Evolutionary conservation across 2,797 vertebrate genomes (phyloP), one percentile per base, ranked within the genome.

Genomic region (Cirrhinus molitorella): DNA sequence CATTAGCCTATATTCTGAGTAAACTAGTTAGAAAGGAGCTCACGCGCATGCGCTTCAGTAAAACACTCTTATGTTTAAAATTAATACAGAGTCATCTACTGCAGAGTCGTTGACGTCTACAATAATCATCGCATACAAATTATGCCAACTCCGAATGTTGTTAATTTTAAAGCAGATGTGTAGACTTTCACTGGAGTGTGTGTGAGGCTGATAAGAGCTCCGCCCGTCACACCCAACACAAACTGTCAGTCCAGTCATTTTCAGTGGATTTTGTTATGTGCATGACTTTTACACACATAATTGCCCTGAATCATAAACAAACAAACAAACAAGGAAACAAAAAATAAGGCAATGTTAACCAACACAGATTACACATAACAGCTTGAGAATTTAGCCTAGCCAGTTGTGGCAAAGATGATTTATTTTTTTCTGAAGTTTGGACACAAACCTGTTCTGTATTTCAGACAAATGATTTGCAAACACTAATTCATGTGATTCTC

Each of bases 191-290:
- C 31, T 12, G 17, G 53, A 6, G 74, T 25, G 74, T 61, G 53
- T 25, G 34, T 0, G n/a, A 0, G 74, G 28, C 55, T 28, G 74
- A 77, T 77, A 77, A 77, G 37, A 45, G 37, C 57, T 43, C 40
- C 2, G 16, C n/a, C 14, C 5, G 75, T 77, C 57, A 77, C 75
- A 77, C 57, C 75, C 70, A 72, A 28, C 55, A 47, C 8, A 53
- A 37, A 55, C 72, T 23, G 49, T 31, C 70, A 70, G n/a, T 45
- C 40, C 1, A 0, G 13, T 4, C n/a, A 47, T 70, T 70, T 47
- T 25, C n/a, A 45, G 4, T 68, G 21, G 1, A 0, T 43, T 16
- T 43, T 14, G 37, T 45, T 23, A 45, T 23, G 23, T 25, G n/a
- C 43, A 25, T 25, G 21, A 25, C 45, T 9, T 68, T 40, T 14